Base-by-base conservation (phyloP, 2,888 invertebrate species). In the Sceliomorpha sp. region DNA sequence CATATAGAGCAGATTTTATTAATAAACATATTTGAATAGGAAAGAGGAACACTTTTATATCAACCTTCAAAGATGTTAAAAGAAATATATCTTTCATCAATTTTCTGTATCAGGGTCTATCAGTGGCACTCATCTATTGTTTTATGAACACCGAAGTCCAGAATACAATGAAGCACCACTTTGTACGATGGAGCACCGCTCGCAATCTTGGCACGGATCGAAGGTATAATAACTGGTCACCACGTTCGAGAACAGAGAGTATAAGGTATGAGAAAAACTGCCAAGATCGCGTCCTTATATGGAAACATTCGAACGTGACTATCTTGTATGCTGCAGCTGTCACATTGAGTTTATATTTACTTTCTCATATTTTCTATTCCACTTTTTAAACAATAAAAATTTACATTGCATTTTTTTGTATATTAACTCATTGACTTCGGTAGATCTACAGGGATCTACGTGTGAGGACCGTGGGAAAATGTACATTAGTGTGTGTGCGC, bases 141-240 rank as follows among this genome's bases (percentile, higher is more conserved):
- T 97, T 97, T 89, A 91, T 97, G 80, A 97, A 97, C 89, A 95
- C 95, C 2, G 97, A 97, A 89, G 97, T 97, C 3, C 93, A 95
- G 42, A 95, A 95, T 86, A 93, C 96, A 0, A 90, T 97, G 73
- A 91, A 94, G 17, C 95, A 96, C 88, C 95, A 95, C 82, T 92
- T 95, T 80, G 92, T 93, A 71, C 91, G 94, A 66, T 96, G 96
- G 95, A 92, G 92, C 84, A 92, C 92, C 0, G 91, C 92, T 0
- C 89, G 94, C 34, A 91, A 90, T 17, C 89, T 94, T 31, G 93
- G 92, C 0, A 91, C 91, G 6, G 92, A 92, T 2, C 89, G 90
- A 85, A 86, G 92, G 76, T 93, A 94, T 60, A 94, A 94, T 83
- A 95, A 94, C 88, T 95, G 95, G 93, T 95, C 95, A 26, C 94